Percentiles rank a stretch among this genome's conserved stretches.
Conservation (phyloP, 2,888 invertebrate species). For the Drosophila aldrichi region DNA sequence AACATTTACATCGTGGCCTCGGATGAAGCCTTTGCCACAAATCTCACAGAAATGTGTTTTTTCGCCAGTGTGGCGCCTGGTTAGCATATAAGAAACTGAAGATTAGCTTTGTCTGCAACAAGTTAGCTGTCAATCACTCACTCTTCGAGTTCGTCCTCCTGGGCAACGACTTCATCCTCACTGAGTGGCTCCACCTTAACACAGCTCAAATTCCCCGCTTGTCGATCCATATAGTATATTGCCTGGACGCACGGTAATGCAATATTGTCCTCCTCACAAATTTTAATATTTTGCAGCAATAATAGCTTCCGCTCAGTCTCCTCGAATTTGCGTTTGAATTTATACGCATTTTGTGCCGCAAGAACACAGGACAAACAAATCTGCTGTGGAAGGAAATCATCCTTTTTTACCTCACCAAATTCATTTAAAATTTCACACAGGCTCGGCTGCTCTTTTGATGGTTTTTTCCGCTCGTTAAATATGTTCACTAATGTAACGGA, state of each 20-base stretch:
- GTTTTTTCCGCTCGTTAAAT: conserved; percentile 51
- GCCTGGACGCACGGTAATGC: conserved; percentile 32
- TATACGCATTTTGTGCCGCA: conserved; percentile 71
- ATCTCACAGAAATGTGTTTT: conserved; percentile 86
- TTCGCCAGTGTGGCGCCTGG: conserved; percentile 85
- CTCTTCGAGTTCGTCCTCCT: not conserved
- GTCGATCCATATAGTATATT: conserved; percentile 19
- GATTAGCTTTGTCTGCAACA: conserved; percentile 7
- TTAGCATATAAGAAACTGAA: conserved; percentile 7
- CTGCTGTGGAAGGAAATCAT: conserved; percentile 69
- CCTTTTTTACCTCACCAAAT: conserved; percentile 56
- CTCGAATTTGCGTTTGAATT: conserved; percentile 79
- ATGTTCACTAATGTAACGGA: conserved; percentile 62
- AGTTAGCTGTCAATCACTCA: conserved; percentile 63
- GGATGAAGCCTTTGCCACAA: conserved; percentile 84
- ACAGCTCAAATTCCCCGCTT: conserved; percentile 15
- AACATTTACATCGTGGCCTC: conserved; percentile 86
- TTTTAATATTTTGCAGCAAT: conserved; percentile 54
- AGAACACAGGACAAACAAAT: conserved; percentile 79
- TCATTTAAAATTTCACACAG: conserved; percentile 69
- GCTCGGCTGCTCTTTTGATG: conserved; percentile 44
- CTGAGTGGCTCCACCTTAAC: conserved; percentile 27
- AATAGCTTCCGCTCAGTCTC: conserved; percentile 64
- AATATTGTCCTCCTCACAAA: conserved; percentile 77
- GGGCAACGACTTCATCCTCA: not conserved